Conservation (phyloP, 2,113 vertebrate species). For the Nymphicus hollandicus region DNA sequence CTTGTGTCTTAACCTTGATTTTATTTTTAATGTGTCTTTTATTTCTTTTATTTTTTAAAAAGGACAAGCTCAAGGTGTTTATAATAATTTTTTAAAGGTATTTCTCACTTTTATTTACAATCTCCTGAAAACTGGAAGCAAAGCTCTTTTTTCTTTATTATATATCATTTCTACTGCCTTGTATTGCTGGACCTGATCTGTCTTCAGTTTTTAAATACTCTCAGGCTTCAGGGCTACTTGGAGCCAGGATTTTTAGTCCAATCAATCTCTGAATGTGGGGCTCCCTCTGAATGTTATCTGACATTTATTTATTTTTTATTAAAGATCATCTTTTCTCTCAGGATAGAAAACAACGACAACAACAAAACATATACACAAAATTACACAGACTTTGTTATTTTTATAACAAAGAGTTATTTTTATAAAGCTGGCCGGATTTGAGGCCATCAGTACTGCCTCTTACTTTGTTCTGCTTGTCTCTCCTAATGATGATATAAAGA, state of each 20-base stretch:
- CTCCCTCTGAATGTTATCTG: slow-evolving; percentile 17
- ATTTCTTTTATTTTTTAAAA: background rate
- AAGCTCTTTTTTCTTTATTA: slow-evolving; percentile 25
- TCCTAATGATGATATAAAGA: slow-evolving; percentile 55
- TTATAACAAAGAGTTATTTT: slow-evolving; percentile 40
- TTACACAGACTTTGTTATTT: slow-evolving; percentile 17
- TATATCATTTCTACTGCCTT: slow-evolving; percentile 18
- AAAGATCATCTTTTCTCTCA: slow-evolving; percentile 32
- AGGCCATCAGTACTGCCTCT: background rate
- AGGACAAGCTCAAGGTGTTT: slow-evolving; percentile 10
- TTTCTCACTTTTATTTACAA: slow-evolving; percentile 44
- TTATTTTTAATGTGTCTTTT: slow-evolving; percentile 14
- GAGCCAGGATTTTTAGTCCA: slow-evolving; percentile 30
- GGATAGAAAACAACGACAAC: background rate
- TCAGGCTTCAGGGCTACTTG: slow-evolving; percentile 12
- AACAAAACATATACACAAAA: slow-evolving; percentile 20
- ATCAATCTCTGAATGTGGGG: slow-evolving; percentile 3
- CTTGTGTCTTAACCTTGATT: slow-evolving; percentile 42
- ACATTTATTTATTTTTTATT: slow-evolving; percentile 52
- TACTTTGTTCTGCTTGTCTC: slow-evolving; percentile 36
- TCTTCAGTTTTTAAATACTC: slow-evolving; percentile 28
- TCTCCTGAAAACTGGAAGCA: background rate
- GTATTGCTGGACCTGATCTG: background rate
- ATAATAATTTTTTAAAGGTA: background rate
- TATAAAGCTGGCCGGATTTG: slow-evolving; percentile 19